Evolutionary conservation across 2,113 vertebrate species (phyloP).

Genomic region (Gallinago paraguaiae): DNA sequence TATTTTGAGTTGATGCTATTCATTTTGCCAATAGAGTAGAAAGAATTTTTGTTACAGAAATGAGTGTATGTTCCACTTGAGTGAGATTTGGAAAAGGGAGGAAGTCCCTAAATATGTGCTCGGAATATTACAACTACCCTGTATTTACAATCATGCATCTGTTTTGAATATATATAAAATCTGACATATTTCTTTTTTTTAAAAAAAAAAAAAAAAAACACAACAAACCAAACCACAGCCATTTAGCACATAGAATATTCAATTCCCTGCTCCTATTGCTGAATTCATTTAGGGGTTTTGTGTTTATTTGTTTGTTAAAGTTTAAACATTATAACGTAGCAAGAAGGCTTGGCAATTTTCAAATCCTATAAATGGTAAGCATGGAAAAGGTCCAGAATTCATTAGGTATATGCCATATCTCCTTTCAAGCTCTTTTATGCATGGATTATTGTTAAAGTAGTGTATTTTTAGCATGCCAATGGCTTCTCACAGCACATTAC

Average conservation of each 20-base stretch:
- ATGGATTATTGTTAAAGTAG: constrained; percentile 74
- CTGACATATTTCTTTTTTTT: not conserved
- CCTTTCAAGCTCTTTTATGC: constrained; percentile 75
- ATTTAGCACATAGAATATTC: constrained; percentile 14
- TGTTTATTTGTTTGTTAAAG: constrained; percentile 37
- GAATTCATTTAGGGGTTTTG: not conserved
- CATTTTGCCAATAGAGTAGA: constrained; percentile 89
- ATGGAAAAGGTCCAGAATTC: constrained; percentile 71
- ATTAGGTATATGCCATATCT: constrained; percentile 69
- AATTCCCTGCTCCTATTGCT: constrained; percentile 28
- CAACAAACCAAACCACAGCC: not conserved
- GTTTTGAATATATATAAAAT: constrained; percentile 77
- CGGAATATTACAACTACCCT: constrained; percentile 78
- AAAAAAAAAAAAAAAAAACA: not conserved
- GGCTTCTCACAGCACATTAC: constrained; percentile 65
- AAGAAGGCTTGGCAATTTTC: constrained; percentile 16
- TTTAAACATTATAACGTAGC: constrained; percentile 50
- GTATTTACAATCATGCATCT: constrained; percentile 77
- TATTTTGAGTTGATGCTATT: constrained; percentile 92
- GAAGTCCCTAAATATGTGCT: constrained; percentile 88
- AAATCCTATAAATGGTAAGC: constrained; percentile 55
- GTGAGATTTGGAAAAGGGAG: constrained; percentile 85
- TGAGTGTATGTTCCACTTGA: constrained; percentile 90
- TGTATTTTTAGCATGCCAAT: constrained; percentile 71
- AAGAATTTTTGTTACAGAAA: constrained; percentile 89